Percentiles rank a stretch among this genome's conserved stretches.
phyloP scores from a whole-genome alignment of 1,140 invertebrate genomes.

The Aphaenogaster rudis region DNA sequence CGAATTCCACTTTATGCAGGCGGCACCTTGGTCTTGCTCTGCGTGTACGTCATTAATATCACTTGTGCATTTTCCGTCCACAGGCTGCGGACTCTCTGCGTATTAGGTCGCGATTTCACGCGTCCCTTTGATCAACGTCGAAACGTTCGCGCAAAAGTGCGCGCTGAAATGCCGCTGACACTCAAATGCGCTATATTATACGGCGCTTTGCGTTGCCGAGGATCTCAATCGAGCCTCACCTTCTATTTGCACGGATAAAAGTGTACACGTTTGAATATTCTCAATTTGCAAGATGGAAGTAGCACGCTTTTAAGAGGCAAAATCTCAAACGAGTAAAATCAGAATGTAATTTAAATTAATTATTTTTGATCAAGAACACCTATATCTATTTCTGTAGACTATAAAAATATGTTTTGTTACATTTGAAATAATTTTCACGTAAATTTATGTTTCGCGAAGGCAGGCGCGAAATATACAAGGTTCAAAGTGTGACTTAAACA shows the following conservation, averaged over 20 bases:
- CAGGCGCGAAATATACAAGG: not conserved
- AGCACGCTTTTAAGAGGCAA: not conserved
- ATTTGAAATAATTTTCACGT: not conserved
- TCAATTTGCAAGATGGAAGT: not conserved
- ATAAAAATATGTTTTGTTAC: not conserved
- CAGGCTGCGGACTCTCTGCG: conserved; percentile 29
- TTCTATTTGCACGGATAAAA: conserved; percentile 33
- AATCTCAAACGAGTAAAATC: not conserved
- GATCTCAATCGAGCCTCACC: not conserved
- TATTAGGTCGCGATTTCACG: conserved; percentile 71
- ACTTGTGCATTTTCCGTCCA: conserved; percentile 13
- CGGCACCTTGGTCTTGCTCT: conserved; percentile 31
- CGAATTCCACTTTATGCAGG: conserved; percentile 61
- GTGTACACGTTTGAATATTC: not conserved
- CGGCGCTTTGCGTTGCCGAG: conserved; percentile 23
- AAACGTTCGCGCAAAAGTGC: conserved; percentile 51
- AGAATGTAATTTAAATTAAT: not conserved
- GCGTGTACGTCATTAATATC: conserved; percentile 55
- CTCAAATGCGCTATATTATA: conserved; percentile 35
- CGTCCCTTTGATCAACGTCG: conserved; percentile 55
- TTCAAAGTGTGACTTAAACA: not conserved
- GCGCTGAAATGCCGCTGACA: conserved; percentile 43
- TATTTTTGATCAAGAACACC: not conserved
- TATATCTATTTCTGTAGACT: not conserved
- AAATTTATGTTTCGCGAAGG: not conserved